Evolutionary conservation across 2,113 vertebrate genomes (phyloP).

Genomic region (Eurystomus gularis): DNA sequence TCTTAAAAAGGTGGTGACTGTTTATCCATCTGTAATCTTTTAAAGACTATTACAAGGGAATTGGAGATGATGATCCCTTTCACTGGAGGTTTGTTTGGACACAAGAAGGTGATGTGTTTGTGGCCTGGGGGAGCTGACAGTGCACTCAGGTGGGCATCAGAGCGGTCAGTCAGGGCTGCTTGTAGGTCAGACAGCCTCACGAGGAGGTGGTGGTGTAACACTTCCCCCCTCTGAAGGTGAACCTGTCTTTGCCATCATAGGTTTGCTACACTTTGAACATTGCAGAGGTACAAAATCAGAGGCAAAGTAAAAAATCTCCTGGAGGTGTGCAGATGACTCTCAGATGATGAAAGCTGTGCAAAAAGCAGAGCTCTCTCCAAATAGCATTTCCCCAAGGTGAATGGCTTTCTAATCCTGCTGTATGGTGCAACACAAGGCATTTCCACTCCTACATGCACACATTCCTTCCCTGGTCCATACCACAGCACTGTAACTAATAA

Average conservation of each 20-base stretch:
- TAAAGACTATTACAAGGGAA: neutral
- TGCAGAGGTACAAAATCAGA: neutral
- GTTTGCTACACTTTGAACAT: neutral
- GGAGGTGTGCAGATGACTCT: neutral
- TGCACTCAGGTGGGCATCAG: neutral
- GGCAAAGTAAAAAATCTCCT: conserved; percentile 12
- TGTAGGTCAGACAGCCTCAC: neutral
- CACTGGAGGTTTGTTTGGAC: neutral
- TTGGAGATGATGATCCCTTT: neutral
- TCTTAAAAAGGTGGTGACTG: neutral
- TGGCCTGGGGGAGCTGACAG: neutral
- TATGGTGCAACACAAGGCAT: neutral
- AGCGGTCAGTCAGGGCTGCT: neutral
- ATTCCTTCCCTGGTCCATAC: neutral
- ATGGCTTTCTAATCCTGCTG: neutral
- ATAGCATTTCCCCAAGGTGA: neutral
- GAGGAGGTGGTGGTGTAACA: neutral
- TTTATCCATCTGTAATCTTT: neutral
- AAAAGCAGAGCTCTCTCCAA: neutral
- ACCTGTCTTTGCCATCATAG: neutral
- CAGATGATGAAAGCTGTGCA: neutral
- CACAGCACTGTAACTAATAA: neutral
- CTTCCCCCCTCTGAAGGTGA: neutral
- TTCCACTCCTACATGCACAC: neutral
- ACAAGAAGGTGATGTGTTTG: neutral